Evolutionary conservation across 2,797 vertebrate genomes (phyloP), one percentile per base, ranked within the genome.

Genomic region (Cottoperca gobio): DNA sequence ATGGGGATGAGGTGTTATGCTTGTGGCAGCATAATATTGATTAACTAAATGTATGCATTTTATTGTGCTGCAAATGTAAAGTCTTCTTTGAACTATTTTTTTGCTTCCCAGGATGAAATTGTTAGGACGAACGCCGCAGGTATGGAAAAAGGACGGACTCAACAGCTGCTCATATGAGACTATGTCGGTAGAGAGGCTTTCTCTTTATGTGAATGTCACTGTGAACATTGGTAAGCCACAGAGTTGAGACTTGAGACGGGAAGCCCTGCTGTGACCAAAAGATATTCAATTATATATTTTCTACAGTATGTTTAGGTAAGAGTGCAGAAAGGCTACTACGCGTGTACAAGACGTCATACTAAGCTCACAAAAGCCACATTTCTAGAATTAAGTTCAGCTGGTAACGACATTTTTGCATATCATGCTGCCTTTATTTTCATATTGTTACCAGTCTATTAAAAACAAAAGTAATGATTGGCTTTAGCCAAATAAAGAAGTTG

Each of bases 111-210:
- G 98, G 91, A 97, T 99, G 97, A 95, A 88, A 71, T 87, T 99
- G 70, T 92, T 99, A 21, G 91, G 89, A 55, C 94, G 92, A 73
- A 96, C 96, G 1, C 73, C 92, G 2, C 92, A 85, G 62, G 95
- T 91, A 0, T 99, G 97, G 97, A 96, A 81, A 70, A 96, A 84
- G 40, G 97, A 99, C 0, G 98, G 98, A n/a, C 93, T 99, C 46
- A 97, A 95, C 57, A 96, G 95, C 72, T 99, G 98, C 82, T 92
- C 89, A 1, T 99, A 99, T 74, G 93, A 94, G 57, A 92, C 95
- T 37, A 69, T 97, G 24, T 96, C 95, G 0, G 65, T 96, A 57
- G 91, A 96, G 71, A 94, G 95, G 66, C 89, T 88, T 19, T 94
- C 92, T 8, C 91, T 98, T 12, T 99, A 97, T 65, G 73, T 95